phyloP scores from a whole-genome alignment of 2,797 vertebrate species.

The Mormyrus proboscirostris region DNA sequence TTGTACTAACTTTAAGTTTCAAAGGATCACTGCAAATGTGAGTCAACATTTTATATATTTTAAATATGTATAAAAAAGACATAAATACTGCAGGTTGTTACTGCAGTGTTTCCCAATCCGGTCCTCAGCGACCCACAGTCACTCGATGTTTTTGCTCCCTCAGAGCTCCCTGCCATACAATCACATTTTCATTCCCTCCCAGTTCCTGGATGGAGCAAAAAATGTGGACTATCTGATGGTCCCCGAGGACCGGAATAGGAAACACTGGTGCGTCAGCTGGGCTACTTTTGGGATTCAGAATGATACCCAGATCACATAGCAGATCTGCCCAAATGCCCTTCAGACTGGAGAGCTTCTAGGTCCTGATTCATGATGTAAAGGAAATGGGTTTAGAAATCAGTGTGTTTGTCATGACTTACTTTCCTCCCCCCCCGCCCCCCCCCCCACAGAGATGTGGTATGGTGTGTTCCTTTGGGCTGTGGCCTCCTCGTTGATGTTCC shows the following conservation, averaged over 20 bases:
- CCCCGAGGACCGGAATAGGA: neutral
- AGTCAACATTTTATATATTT: neutral
- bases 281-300: neutral
- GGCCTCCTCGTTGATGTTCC: conserved; percentile 85
- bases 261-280: neutral
- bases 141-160: neutral
- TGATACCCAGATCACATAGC: neutral
- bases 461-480: conserved; percentile 90
- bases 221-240: neutral
- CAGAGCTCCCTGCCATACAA: neutral
- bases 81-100: neutral
- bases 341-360: neutral
- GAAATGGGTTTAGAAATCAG: neutral
- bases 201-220: neutral
- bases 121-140: neutral
- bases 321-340: neutral
- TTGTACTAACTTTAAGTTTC: neutral
- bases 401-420: neutral
- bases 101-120: neutral
- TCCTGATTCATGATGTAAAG: neutral
- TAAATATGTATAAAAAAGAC: neutral
- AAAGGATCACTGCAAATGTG: neutral
- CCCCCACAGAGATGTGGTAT: conserved; percentile 89
- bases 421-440: neutral
- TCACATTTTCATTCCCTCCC: neutral